A percentile compares a stretch with the other conserved stretches of the same genome.
Conservation (phyloP, 2,888 invertebrate genomes). For the Pedicia rivosa region DNA sequence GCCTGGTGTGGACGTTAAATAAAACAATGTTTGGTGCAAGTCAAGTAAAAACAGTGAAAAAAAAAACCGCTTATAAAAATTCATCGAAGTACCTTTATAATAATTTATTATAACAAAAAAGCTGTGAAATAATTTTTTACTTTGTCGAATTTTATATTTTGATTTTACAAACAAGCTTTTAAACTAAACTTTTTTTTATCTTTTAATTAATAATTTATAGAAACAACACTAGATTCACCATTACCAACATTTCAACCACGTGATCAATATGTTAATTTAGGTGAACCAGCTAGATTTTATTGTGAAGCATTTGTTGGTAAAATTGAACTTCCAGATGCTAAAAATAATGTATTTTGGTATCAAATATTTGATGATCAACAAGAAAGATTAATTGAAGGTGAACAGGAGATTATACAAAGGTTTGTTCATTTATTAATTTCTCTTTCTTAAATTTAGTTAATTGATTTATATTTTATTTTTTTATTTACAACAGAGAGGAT, state of each 20-base stretch:
- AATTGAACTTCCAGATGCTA: conserved; percentile 48
- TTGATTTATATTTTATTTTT: conserved; percentile 7
- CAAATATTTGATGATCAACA: conserved; percentile 40
- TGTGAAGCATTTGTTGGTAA: conserved; percentile 67
- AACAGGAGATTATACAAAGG: conserved; percentile 23
- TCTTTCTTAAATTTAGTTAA: conserved; percentile 8
- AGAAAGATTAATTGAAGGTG: conserved; percentile 10
- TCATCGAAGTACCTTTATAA: no score
- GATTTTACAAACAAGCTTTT: no score
- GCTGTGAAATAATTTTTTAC: no score
- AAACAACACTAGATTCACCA: conserved; percentile 43
- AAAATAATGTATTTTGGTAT: conserved; percentile 54
- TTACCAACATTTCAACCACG: conserved; percentile 50
- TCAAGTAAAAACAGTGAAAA: no score
- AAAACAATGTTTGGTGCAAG: no score
- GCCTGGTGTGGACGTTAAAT: no score
- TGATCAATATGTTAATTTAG: conserved; percentile 45
- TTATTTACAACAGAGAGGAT: conserved; percentile 39
- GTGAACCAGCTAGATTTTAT: conserved; percentile 47
- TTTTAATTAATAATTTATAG: conserved; percentile 30
- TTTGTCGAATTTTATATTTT: no score
- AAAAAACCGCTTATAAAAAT: no score
- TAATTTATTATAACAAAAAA: no score
- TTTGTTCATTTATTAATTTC: conserved; percentile 21
- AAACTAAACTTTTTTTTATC: conserved; percentile 2